Conservation (phyloP, 1,140 invertebrate genomes). For the Scaptodrosophila lebanonensis region DNA sequence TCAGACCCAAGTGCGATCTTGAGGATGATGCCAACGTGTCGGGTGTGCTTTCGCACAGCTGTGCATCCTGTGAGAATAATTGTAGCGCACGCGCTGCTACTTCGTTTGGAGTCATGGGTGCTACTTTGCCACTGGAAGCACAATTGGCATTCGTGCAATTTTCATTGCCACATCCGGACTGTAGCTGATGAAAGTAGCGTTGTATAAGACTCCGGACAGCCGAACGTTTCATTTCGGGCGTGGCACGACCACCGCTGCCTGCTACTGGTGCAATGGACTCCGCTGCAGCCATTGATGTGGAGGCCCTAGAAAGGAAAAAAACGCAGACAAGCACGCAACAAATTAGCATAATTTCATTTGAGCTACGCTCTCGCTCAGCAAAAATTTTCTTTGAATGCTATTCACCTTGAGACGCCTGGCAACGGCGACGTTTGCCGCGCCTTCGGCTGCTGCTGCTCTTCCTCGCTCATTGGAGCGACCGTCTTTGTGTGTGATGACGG, state of each 20-base stretch:
- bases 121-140: slow-evolving; percentile 91
- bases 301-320: slow-evolving; percentile 30
- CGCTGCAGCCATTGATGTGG: slow-evolving; percentile 39
- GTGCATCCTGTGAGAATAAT: slow-evolving; percentile 89
- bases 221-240: slow-evolving; percentile 89
- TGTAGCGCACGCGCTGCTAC: slow-evolving; percentile 92
- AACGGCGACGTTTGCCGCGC: slow-evolving; percentile 36
- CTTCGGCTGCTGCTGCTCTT: slow-evolving; percentile 41
- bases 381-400: not conserved
- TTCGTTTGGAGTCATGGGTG: slow-evolving; percentile 89
- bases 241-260: slow-evolving; percentile 37
- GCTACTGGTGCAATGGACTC: not conserved
- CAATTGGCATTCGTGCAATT: slow-evolving; percentile 91
- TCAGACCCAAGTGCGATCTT: not conserved
- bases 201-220: slow-evolving; percentile 93
- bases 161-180: slow-evolving; percentile 92
- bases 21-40: slow-evolving; percentile 11
- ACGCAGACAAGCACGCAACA: not conserved
- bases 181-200: slow-evolving; percentile 94
- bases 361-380: too few relatives aligned
- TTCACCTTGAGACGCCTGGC: slow-evolving; percentile 61
- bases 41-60: slow-evolving; percentile 83
- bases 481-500: slow-evolving; percentile 7
- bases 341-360: not conserved
- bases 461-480: slow-evolving; percentile 48